phyloP scores from a whole-genome alignment of 2,797 vertebrate species.

The Bufotes viridis region DNA sequence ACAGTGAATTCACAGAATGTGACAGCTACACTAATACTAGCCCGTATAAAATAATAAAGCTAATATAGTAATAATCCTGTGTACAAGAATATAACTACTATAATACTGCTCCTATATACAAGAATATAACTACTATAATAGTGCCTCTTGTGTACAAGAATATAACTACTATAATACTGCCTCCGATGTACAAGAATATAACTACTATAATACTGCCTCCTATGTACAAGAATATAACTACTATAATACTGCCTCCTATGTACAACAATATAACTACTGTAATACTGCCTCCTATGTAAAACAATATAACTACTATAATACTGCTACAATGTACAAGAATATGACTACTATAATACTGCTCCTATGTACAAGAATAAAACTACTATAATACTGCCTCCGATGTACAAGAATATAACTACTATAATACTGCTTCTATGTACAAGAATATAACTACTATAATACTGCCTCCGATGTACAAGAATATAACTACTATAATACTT shows the following conservation, averaged over 20 bases:
- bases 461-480: background rate
- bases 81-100: background rate
- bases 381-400: background rate
- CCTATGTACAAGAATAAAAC: background rate
- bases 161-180: slow-evolving; percentile 1
- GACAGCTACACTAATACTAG: background rate
- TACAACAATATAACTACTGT: background rate
- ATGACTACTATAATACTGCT: background rate
- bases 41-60: background rate
- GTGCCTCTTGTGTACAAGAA: background rate
- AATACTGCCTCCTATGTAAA: background rate
- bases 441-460: background rate
- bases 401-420: background rate
- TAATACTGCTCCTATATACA: background rate
- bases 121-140: slow-evolving; percentile 1
- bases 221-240: background rate
- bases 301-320: slow-evolving; percentile 1
- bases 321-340: background rate
- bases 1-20: no score
- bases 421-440: background rate
- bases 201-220: background rate
- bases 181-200: background rate
- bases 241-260: background rate
- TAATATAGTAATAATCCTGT: background rate
- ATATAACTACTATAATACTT: slow-evolving; percentile 5